These are phyloP conservation scores for Cathartes aura DNA, from an alignment of 2,113 vertebrate genomes.

Conservation along the genomic window DNA sequence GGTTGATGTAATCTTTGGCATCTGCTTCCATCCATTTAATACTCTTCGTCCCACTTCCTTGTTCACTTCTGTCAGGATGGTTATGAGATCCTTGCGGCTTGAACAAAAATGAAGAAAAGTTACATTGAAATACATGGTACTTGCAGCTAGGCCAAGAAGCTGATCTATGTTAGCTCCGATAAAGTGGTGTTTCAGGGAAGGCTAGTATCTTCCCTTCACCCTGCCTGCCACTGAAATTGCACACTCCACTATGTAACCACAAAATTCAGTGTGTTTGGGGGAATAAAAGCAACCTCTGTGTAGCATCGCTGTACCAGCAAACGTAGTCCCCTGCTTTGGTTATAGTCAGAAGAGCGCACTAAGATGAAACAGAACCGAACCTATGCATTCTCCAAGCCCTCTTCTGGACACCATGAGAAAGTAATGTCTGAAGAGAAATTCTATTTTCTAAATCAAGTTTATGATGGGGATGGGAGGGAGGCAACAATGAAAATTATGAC, in stretches of 20 bases:
- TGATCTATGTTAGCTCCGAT: not conserved
- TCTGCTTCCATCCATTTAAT: constrained; percentile 1
- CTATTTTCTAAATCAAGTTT: not conserved
- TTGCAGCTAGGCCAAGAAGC: not conserved
- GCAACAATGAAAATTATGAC: not conserved
- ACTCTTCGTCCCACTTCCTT: not conserved
- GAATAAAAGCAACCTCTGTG: not conserved
- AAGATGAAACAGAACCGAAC: not conserved
- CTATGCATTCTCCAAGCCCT: not conserved
- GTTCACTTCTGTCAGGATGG: constrained; percentile 64
- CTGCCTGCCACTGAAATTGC: not conserved
- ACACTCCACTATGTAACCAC: not conserved
- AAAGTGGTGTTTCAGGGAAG: not conserved
- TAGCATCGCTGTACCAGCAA: not conserved
- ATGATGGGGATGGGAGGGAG: not conserved
- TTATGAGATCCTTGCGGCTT: not conserved
- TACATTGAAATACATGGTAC: not conserved
- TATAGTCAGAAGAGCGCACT: not conserved
- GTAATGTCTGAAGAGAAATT: not conserved
- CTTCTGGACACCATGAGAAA: not conserved
- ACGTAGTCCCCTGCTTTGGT: not conserved
- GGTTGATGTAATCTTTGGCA: constrained; percentile 56
- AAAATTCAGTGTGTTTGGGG: not conserved
- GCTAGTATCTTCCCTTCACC: not conserved
- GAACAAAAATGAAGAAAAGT: not conserved